Base-by-base conservation (phyloP, 1,140 invertebrate species). In the Heliconius congener region DNA sequence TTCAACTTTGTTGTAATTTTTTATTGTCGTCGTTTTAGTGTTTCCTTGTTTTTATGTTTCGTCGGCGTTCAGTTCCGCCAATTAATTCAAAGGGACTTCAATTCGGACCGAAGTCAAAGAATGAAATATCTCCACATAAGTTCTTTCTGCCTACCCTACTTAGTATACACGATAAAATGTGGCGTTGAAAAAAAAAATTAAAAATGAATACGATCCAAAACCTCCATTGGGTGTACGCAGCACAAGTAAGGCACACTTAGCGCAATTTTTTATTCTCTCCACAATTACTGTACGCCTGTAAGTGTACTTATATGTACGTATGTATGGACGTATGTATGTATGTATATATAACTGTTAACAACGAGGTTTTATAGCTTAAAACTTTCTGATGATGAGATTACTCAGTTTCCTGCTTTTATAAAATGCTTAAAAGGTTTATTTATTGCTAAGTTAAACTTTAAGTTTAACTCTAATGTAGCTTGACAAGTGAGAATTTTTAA, bases 241-340 rank as follows among this genome's bases (percentile, higher is more conserved):
- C 84, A 85, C 91, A 93, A 91, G 91, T 93, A 93, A 93, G 88
- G 89, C 92, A 93, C 92, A 92, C 92, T 91, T 90, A 87, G 85
- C 84, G 85, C 88, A 85, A 88, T 89, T 92, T 93, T 92, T 91
- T 89, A 85, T 90, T 89, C 87, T 91, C 87, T 87, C 88, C 85
- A 88, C 90, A 91, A 92, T 93, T 92, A 93, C 88, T 74, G n/a
- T 79, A 55, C 82, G 80, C 86, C 81, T 89, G 81, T 86, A 66
- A 66, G 60, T 66, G 55, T 66, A 66, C 27, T 27, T 46, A 57
- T 72, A 74, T 81, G 42, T 83, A 46, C 57, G 19, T 73, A 71
- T 46, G 34, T 6, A 39, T 42, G 46, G 71, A 34, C 78, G 34
- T 5, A 37, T 46, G 73, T 73, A 71, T 81, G 85, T 80, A 81